phyloP scores from a whole-genome alignment of 2,797 vertebrate genomes.

The Steatocranus sp. region DNA sequence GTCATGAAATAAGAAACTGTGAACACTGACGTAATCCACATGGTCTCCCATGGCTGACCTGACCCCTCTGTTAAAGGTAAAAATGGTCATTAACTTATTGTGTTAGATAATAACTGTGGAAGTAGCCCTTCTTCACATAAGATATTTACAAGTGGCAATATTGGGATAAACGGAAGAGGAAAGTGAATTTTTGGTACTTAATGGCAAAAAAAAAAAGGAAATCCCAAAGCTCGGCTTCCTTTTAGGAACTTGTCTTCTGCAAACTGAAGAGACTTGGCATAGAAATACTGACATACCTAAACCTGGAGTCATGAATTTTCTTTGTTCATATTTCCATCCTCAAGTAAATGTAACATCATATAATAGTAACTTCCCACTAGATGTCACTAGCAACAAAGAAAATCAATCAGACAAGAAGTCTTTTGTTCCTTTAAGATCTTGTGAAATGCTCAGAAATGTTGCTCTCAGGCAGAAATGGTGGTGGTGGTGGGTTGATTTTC shows the following conservation, averaged over 20 bases:
- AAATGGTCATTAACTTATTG: background rate
- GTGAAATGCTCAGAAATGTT: background rate
- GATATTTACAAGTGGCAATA: background rate
- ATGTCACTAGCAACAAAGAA: constrained; percentile 63
- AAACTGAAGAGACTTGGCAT: background rate
- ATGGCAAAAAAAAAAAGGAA: background rate
- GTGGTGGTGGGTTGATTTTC: constrained; percentile 1
- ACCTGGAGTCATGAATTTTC: background rate
- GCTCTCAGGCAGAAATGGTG: constrained; percentile 1
- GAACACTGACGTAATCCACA: background rate
- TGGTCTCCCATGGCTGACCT: background rate
- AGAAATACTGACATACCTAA: background rate
- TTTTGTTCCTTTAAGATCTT: constrained; percentile 38
- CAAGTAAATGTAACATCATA: background rate
- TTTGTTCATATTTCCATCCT: background rate
- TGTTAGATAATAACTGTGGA: background rate
- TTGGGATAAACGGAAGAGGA: background rate
- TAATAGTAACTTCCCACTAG: constrained; percentile 50
- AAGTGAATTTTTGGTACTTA: background rate
- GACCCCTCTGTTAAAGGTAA: background rate
- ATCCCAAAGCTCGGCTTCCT: background rate
- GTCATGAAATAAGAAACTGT: background rate
- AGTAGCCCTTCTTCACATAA: background rate
- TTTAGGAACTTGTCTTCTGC: background rate
- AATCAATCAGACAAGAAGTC: background rate